Base-by-base conservation (phyloP, 2,113 vertebrate species). In the Gadus chalcogrammus region DNA sequence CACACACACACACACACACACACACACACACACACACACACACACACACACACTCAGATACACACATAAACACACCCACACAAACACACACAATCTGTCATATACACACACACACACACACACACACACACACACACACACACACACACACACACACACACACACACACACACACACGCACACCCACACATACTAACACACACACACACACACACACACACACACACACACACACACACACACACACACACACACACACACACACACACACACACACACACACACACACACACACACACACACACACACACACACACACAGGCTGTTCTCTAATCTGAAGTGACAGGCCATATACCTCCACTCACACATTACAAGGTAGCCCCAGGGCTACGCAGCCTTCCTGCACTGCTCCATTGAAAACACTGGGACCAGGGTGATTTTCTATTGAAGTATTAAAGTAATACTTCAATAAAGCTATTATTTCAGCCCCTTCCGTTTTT, bases 361-460 rank as follows among this genome's bases (percentile, higher is more conserved):
- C 93, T 94, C 94, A 94, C 94, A 94, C 94, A 97, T 97, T 97
- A 97, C 93, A 90, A 69, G 81, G 89, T 95, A 92, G 96, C 97
- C 96, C 92, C 89, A 82, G 96, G 96, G 42, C 42, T 48, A 4
- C 6, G 31, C 31, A 35, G 42, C 42, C 95, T 92, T 93, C 88
- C 86, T 68, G 93, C 92, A 93, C 93, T 91, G 93, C 93, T 95
- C 93, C 93, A 93, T 94, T 94, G 93, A 95, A 95, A 97, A 95
- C 93, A 93, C 93, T 96, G 94, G 93, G 96, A 96, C 95, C 95
- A 94, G 95, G 42, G 94, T 98, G 97, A 98, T 58, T 98, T 98
- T 98, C 96, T 96, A 95, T 95, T 94, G 95, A 95, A 95, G 94
- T 97, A 99, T 98, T 98, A 98, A 96, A 97, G 95, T 95, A 93